phyloP scores from a whole-genome alignment of 2,888 invertebrate species.

The Erebia ligea region DNA sequence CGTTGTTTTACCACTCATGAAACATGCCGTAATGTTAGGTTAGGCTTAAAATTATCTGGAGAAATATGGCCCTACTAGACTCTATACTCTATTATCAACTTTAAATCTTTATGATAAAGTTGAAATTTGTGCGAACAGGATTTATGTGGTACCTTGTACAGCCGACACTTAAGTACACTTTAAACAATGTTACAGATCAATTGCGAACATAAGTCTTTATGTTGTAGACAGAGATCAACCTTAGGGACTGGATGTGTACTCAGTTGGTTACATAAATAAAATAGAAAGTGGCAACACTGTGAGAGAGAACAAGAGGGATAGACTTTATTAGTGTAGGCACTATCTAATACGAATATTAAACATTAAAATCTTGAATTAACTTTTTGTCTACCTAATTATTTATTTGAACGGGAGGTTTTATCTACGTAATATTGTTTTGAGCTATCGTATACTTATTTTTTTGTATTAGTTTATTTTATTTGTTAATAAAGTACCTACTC shows the following conservation, averaged over 20 bases:
- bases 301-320: constrained; percentile 1
- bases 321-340: not conserved
- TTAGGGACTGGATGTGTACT: constrained; percentile 13
- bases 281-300: constrained; percentile 11
- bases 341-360: not conserved
- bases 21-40: constrained; percentile 32
- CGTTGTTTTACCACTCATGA: constrained; percentile 29
- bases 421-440: no score
- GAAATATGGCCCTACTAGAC: constrained; percentile 17
- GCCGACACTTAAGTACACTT: constrained; percentile 31
- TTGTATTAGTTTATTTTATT: no score
- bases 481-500: no score
- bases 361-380: not conserved
- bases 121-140: constrained; percentile 1
- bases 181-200: constrained; percentile 38
- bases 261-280: not conserved
- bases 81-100: not conserved
- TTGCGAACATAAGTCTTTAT: constrained; percentile 35
- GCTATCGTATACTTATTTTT: no score
- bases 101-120: not conserved
- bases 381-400: not conserved
- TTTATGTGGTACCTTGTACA: constrained; percentile 18
- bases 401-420: no score
- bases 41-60: constrained; percentile 31
- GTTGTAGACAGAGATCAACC: constrained; percentile 26